Evolutionary conservation across 1,140 invertebrate genomes (phyloP).

Genomic region (Dryas iulia): DNA sequence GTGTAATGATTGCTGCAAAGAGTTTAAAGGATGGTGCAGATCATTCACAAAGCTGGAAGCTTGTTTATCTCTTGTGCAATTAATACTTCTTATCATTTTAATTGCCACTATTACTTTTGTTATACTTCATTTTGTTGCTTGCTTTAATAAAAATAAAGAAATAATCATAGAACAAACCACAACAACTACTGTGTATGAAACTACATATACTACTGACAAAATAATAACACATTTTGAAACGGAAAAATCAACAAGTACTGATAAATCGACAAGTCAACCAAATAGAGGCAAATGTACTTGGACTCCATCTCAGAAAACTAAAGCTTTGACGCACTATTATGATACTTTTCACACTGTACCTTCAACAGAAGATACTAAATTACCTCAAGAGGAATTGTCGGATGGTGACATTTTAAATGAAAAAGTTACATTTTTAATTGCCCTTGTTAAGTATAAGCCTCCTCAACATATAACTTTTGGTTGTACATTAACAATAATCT

Average conservation of each 20-base stretch:
- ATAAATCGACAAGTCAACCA: background rate
- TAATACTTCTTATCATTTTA: constrained; percentile 45
- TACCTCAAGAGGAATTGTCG: constrained; percentile 17
- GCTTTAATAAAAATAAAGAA: constrained; percentile 6
- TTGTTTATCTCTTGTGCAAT: constrained; percentile 44
- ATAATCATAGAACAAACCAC: background rate
- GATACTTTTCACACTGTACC: constrained; percentile 6
- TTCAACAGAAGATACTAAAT: background rate
- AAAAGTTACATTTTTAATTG: constrained; percentile 34
- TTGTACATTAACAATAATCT: constrained; percentile 54
- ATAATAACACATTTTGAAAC: background rate
- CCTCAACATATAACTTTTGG: constrained; percentile 46
- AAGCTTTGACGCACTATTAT: constrained; percentile 43
- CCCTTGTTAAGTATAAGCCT: constrained; percentile 55
- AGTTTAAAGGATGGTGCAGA: constrained; percentile 59
- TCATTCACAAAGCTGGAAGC: constrained; percentile 60
- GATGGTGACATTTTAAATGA: background rate
- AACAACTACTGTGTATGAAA: background rate
- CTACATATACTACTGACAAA: background rate
- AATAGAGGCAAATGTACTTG: constrained; percentile 46
- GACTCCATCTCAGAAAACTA: constrained; percentile 49
- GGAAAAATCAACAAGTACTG: background rate
- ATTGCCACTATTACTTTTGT: constrained; percentile 54
- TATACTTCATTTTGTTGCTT: constrained; percentile 52
- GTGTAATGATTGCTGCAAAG: constrained; percentile 53